Percentiles rank a stretch among this genome's conserved stretches.
These are phyloP conservation scores for Morbakka virulenta DNA, from an alignment of 30 jellyfish, hydroid and myxozoan genomes.

Conservation along the genomic window DNA sequence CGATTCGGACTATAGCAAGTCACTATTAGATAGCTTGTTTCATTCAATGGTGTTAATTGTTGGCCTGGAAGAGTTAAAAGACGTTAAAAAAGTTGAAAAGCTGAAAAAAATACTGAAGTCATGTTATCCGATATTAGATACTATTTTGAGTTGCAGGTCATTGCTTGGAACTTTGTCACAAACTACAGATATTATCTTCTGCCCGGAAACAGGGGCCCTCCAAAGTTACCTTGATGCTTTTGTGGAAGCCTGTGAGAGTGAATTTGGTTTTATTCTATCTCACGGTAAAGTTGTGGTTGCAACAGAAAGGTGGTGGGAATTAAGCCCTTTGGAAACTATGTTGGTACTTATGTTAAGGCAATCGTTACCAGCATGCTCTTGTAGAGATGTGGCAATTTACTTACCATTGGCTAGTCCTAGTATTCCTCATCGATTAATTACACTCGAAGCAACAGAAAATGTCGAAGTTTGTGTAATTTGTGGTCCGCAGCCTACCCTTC, in stretches of 20 bases:
- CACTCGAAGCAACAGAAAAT: slow-evolving; percentile 68
- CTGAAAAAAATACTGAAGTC: slow-evolving; percentile 64
- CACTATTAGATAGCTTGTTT: slow-evolving; percentile 63
- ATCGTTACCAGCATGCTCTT: slow-evolving; percentile 48
- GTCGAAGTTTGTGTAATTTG: slow-evolving; percentile 79
- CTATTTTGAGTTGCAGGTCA: slow-evolving; percentile 18
- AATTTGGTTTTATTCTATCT: slow-evolving; percentile 79
- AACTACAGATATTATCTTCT: slow-evolving; percentile 53
- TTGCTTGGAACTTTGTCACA: slow-evolving; percentile 63
- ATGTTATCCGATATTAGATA: slow-evolving; percentile 54
- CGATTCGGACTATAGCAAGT: slow-evolving; percentile 31
- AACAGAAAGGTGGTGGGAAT: slow-evolving; percentile 97
- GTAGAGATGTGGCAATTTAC: slow-evolving; percentile 87
- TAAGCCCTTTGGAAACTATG: slow-evolving; percentile 70
- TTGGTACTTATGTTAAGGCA: slow-evolving; percentile 41
- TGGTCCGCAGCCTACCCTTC: slow-evolving; percentile 91
- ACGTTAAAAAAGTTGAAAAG: slow-evolving; percentile 61
- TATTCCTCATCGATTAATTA: slow-evolving; percentile 89
- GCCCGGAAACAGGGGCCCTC: slow-evolving; percentile 36
- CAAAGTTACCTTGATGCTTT: slow-evolving; percentile 65
- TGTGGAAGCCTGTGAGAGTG: slow-evolving; percentile 85
- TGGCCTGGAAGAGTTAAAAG: slow-evolving; percentile 74
- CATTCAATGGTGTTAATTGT: slow-evolving; percentile 71
- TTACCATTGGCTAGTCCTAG: slow-evolving; percentile 94
- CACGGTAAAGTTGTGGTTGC: slow-evolving; percentile 86